These are phyloP conservation scores for Monomorium pharaonis DNA, from an alignment of 1,140 invertebrate species.

Conservation along the genomic window DNA sequence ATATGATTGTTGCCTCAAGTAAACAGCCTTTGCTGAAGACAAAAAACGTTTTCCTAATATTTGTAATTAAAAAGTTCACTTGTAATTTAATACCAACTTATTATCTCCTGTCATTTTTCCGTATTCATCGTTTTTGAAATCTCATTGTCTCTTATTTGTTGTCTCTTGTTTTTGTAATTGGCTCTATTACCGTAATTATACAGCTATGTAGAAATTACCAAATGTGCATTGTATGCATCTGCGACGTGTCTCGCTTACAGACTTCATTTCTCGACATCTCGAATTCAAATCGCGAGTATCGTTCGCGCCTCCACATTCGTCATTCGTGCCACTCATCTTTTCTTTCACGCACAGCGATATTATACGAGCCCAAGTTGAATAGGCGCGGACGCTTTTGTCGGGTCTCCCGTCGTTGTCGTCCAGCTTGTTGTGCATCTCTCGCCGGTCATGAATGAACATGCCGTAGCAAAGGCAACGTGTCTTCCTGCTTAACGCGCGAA, in stretches of 20 bases:
- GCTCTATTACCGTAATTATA: neutral
- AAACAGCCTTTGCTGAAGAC: no score
- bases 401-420: conserved; percentile 1
- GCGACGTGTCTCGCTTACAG: neutral
- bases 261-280: neutral
- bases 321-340: neutral
- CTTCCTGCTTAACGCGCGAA: conserved; percentile 42
- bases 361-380: conserved; percentile 19
- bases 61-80: no score
- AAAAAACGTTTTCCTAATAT: no score
- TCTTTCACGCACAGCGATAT: neutral
- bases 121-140: neutral
- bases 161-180: neutral
- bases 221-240: neutral
- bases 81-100: neutral
- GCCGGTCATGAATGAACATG: conserved; percentile 36
- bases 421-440: conserved; percentile 13
- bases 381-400: conserved; percentile 35
- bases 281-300: neutral
- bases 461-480: conserved; percentile 22
- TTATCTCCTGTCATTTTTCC: neutral
- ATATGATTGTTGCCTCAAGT: no score
- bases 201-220: neutral
- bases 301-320: neutral
- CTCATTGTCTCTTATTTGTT: neutral